Conservation (phyloP, 2,888 invertebrate species). For the Emesis furor region DNA sequence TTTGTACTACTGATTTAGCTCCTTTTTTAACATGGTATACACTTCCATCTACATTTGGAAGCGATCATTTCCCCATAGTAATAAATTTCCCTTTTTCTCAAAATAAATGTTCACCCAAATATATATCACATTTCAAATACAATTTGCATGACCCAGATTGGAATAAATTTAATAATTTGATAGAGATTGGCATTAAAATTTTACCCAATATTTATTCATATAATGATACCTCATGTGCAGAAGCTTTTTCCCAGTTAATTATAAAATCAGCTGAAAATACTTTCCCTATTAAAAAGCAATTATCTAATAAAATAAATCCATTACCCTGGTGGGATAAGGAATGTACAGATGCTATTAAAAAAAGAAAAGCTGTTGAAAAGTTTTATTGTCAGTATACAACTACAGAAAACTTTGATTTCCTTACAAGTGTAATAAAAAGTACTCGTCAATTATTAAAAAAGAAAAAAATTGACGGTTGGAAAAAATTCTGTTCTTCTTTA, state of each 20-base stretch:
- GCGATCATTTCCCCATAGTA: not conserved
- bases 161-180: not conserved
- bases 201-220: not conserved
- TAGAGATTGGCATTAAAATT: not conserved
- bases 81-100: not conserved
- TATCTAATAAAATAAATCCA: not conserved
- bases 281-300: not conserved
- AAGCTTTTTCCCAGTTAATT: slow-evolving; percentile 14
- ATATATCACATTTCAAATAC: not conserved
- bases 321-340: slow-evolving; percentile 16
- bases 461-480: not conserved
- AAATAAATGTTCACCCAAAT: not conserved
- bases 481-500: not conserved
- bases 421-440: not conserved
- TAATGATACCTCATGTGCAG: slow-evolving; percentile 3
- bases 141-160: not conserved
- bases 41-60: not conserved
- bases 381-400: slow-evolving; percentile 3
- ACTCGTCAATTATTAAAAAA: not conserved
- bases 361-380: slow-evolving; percentile 1
- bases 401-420: not conserved
- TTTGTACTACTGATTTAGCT: not conserved
- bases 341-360: not conserved
- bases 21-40: not conserved
- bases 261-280: slow-evolving; percentile 3